These are phyloP conservation scores for Chrysolina oricalcia DNA, from an alignment of 2,888 invertebrate species.

Conservation along the genomic window DNA sequence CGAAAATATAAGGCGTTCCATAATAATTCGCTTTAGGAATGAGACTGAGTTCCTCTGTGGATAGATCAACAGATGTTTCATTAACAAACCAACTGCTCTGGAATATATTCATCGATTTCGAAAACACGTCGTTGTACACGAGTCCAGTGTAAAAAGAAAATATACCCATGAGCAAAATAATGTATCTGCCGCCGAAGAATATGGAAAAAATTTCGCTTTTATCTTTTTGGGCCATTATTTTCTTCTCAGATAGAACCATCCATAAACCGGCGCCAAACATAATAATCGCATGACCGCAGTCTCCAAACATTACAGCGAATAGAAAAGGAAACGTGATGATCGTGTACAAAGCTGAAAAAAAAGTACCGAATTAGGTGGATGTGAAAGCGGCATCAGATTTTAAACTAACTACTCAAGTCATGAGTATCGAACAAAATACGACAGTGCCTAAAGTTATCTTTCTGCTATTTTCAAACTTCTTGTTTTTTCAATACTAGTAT, in stretches of 20 bases:
- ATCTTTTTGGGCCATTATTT: conserved; percentile 80
- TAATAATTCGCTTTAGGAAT: conserved; percentile 71
- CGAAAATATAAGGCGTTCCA: conserved; percentile 79
- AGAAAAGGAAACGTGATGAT: conserved; percentile 95
- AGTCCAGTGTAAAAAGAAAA: conserved; percentile 87
- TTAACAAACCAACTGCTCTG: conserved; percentile 77
- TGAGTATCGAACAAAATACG: no score
- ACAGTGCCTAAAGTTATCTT: no score
- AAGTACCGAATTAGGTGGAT: conserved; percentile 1
- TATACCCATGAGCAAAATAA: conserved; percentile 83
- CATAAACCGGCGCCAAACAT: conserved; percentile 86
- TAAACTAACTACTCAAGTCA: no score
- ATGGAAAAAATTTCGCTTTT: conserved; percentile 84
- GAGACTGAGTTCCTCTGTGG: conserved; percentile 65
- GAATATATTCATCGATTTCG: conserved; percentile 83
- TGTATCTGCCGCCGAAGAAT: conserved; percentile 85
- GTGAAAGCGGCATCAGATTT: no score
- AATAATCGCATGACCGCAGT: conserved; percentile 91
- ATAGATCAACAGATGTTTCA: conserved; percentile 43
- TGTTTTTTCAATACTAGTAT: no score
- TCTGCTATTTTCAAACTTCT: no score
- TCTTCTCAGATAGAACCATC: conserved; percentile 88
- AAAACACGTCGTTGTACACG: conserved; percentile 87
- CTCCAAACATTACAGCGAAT: conserved; percentile 98
- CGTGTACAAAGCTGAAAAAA: conserved; percentile 68